Percentiles rank a stretch among this genome's conserved stretches.
Evolutionary conservation across 2,797 vertebrate genomes (phyloP).

Genomic region (Heterohyrax brucei): DNA sequence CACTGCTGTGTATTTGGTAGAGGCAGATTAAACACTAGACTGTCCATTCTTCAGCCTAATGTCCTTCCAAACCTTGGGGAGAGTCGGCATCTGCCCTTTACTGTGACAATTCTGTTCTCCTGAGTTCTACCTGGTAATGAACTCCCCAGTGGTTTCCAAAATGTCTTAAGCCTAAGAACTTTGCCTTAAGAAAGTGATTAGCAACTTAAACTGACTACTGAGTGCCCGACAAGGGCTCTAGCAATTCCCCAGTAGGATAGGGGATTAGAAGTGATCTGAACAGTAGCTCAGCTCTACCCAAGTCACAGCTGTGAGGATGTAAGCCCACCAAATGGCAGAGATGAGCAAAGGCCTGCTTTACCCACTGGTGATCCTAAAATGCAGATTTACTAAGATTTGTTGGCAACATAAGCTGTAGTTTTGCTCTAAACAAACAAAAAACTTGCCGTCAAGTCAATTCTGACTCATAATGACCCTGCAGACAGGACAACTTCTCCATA

Average conservation of each 20-base stretch:
- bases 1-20: neutral
- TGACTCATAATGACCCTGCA: no score
- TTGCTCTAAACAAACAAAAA: neutral
- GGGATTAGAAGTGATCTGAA: neutral
- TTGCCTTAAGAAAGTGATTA: neutral
- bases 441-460: no score
- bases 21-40: neutral
- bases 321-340: neutral
- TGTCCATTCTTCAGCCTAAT: neutral
- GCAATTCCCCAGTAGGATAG: neutral
- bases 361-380: neutral
- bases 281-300: neutral
- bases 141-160: neutral
- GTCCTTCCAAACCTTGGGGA: neutral
- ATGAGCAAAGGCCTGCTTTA: slow-evolving; percentile 1
- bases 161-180: neutral
- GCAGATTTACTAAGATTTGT: neutral
- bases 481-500: no score
- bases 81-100: neutral
- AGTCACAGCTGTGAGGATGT: neutral
- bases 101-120: neutral
- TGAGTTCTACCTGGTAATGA: neutral
- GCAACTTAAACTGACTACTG: neutral
- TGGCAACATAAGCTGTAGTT: neutral
- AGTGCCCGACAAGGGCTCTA: neutral